A percentile compares a stretch with the other conserved stretches of the same genome.
phyloP scores from a whole-genome alignment of 2,113 vertebrate species.

The Origma solitaria region DNA sequence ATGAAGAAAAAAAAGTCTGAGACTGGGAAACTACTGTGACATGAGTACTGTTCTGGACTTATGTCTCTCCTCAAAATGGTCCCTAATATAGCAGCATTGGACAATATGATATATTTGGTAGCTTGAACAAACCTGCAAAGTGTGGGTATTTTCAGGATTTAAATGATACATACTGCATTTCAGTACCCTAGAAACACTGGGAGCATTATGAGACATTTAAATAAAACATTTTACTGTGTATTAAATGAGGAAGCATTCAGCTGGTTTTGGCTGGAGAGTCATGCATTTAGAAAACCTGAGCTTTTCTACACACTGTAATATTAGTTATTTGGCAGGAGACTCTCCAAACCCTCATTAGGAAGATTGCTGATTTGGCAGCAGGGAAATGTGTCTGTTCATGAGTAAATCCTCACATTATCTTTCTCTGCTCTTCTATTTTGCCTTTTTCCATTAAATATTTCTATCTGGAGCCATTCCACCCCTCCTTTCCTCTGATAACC shows the following conservation, averaged over 20 bases:
- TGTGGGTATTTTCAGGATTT: slow-evolving; percentile 4
- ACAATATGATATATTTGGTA: background rate
- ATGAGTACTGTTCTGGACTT: background rate
- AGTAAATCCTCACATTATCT: slow-evolving; percentile 21
- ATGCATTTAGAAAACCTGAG: slow-evolving; percentile 22
- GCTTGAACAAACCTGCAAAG: background rate
- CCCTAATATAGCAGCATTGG: background rate
- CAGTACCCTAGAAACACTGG: slow-evolving; percentile 17
- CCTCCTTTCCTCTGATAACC: background rate
- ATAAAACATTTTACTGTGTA: slow-evolving; percentile 12
- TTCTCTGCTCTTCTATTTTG: background rate
- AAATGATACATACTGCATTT: slow-evolving; percentile 7
- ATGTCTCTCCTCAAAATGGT: background rate
- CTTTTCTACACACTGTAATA: slow-evolving; percentile 14
- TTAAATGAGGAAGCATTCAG: slow-evolving; percentile 39
- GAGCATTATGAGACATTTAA: slow-evolving; percentile 4
- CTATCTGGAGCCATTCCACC: background rate
- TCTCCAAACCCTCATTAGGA: slow-evolving; percentile 24
- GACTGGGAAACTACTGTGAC: background rate
- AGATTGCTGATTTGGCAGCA: slow-evolving; percentile 36
- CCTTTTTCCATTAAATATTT: background rate
- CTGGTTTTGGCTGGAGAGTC: slow-evolving; percentile 34
- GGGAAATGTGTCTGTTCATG: background rate
- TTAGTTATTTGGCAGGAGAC: slow-evolving; percentile 21
- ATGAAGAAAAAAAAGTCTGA: background rate